Evolutionary conservation across 1,140 invertebrate species (phyloP).

Genomic region (Drosophila setifemur): DNA sequence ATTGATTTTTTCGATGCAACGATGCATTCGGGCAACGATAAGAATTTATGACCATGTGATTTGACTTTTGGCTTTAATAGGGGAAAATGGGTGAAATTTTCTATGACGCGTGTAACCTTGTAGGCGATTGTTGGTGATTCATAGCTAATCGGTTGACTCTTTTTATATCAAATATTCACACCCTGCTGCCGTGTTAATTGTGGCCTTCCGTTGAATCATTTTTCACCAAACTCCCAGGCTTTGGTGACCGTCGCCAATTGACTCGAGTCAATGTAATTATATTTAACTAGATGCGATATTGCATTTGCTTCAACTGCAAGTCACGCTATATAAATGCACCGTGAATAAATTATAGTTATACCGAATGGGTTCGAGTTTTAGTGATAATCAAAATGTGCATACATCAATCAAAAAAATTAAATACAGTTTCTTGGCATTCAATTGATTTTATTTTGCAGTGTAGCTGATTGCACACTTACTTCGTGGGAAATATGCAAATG

Average conservation of each 20-base stretch:
- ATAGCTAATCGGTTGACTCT: not conserved
- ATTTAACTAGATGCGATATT: constrained; percentile 30
- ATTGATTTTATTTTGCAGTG: not conserved
- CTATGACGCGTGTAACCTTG: constrained; percentile 20
- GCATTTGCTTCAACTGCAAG: constrained; percentile 2
- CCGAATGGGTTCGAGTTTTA: not conserved
- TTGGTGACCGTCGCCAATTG: constrained; percentile 40
- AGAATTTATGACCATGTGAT: constrained; percentile 8
- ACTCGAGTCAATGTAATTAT: constrained; percentile 40
- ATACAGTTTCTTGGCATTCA: too few species aligned
- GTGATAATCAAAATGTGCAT: too few species aligned
- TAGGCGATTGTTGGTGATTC: constrained; percentile 6
- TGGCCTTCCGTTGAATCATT: constrained; percentile 51
- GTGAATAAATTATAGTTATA: not conserved
- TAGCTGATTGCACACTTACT: constrained; percentile 3
- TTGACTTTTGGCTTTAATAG: not conserved
- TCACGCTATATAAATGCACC: constrained; percentile 21
- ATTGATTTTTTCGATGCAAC: too few species aligned
- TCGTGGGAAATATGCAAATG: constrained; percentile 16
- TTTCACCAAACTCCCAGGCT: constrained; percentile 3
- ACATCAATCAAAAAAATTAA: too few species aligned
- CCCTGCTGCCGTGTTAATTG: constrained; percentile 41
- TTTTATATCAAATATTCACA: constrained; percentile 50
- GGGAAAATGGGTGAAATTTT: not conserved
- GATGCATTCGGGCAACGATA: constrained; percentile 4